Evolutionary conservation across 2,113 vertebrate species (phyloP).

Genomic region (Tragelaphus imberbis): DNA sequence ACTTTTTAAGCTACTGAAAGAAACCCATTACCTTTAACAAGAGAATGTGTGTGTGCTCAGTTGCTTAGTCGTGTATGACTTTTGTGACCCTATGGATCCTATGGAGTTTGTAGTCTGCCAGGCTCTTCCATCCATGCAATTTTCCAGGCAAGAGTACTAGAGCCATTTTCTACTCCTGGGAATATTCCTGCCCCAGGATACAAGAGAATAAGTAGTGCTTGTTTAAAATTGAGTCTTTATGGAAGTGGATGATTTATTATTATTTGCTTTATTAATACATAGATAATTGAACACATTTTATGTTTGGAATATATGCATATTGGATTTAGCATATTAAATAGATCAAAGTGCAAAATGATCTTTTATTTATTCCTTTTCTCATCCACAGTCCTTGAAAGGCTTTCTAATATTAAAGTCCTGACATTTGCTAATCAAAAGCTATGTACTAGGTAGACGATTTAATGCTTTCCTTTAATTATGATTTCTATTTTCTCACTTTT

Average conservation of each 20-base stretch:
- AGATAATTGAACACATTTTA: neutral
- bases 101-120: no score
- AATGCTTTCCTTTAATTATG: slow-evolving; percentile 44
- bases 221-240: neutral
- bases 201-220: neutral
- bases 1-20: neutral
- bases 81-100: no score
- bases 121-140: no score
- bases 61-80: no score
- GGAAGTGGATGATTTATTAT: neutral
- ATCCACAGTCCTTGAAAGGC: neutral
- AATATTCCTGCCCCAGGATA: no score
- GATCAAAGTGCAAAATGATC: neutral
- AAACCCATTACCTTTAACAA: neutral
- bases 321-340: neutral
- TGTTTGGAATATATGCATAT: neutral
- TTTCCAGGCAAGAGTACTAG: no score
- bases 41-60: neutral
- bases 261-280: neutral
- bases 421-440: neutral
- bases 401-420: neutral
- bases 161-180: no score
- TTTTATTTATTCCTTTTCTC: neutral
- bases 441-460: neutral
- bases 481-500: slow-evolving; percentile 60